A percentile compares a stretch with the other conserved stretches of the same genome.
Evolutionary conservation across 92 coral and sea anemone species (phyloP).

Genomic region (Anthopleura xanthogrammica): DNA sequence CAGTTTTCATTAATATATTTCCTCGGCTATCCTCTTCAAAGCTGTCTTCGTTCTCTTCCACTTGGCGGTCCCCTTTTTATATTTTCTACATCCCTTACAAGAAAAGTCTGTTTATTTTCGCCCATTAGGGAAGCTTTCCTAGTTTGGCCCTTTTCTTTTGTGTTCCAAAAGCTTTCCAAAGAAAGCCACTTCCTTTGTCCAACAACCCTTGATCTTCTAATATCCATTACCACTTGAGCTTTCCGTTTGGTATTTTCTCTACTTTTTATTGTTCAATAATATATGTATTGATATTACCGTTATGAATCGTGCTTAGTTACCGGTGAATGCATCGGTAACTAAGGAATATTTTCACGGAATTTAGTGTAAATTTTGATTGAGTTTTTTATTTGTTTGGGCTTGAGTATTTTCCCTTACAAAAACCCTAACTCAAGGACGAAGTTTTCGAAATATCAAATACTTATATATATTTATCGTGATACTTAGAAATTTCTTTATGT

Average conservation of each 20-base stretch:
- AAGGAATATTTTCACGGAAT: neutral
- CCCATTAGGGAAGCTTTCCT: neutral
- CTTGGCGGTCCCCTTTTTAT: neutral
- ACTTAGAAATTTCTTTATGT: no score
- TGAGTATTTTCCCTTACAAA: no score
- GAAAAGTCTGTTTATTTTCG: neutral
- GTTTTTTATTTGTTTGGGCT: neutral
- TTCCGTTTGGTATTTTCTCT: neutral
- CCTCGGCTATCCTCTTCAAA: neutral
- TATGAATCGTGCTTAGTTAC: neutral
- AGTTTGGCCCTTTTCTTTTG: no score
- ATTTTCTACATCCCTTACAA: neutral
- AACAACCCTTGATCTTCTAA: neutral
- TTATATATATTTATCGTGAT: no score
- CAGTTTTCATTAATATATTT: no score
- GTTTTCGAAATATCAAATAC: no score
- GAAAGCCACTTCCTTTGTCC: neutral
- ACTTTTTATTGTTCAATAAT: neutral
- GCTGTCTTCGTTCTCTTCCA: neutral
- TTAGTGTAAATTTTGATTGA: neutral
- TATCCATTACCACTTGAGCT: neutral
- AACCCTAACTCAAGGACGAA: no score
- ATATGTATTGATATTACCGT: neutral
- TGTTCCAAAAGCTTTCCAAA: neutral
- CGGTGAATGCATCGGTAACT: neutral